Evolutionary conservation across 2,113 vertebrate genomes (phyloP), one percentile per base, ranked within the genome.

Genomic region (Mandrillus leucophaeus): DNA sequence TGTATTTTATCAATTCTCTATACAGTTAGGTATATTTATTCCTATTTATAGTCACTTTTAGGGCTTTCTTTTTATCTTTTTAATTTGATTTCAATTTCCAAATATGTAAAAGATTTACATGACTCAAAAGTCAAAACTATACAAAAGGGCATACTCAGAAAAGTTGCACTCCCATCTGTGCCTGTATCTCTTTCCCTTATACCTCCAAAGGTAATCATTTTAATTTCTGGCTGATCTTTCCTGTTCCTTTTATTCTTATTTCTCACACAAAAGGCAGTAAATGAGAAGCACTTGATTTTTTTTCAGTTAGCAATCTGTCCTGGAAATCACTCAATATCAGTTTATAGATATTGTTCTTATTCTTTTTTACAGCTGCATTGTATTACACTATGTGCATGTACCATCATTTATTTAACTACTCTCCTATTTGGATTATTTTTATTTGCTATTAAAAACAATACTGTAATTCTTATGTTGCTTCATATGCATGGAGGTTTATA

Each of bases 401-500:
- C 12, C 48, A 93, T 25, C 55, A 17, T 76, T 88, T 52, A 86
- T 75, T 59, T 22, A 80, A 48, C 40, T 80, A 43, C 1, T 87
- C 25, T 80, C 52, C 25, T 76, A 73, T 40, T 93, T 90, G 32
- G 18, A 40, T 76, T 94, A 27, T 80, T 94, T 90, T 48, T 25
- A 45, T 81, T 94, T 95, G 86, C 25, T 93, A 73, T 81, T 84
- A 97, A 90, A 85, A 91, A 38, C 72, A 76, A 88, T 35, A 40
- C 32, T 96, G 22, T 80, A 78, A 64, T 82, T 95, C 22, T 82
- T 64, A 88, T 7, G n/a, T 40, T 90, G 45, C 79, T 97, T 90
- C 38, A 59, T 75, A 94, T 86, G 89, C 75, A 78, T 68, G 32
- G 40, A 83, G 23, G 27, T 66, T 73, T 73, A 72, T 12, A 45